Evolutionary conservation across 1,140 invertebrate species (phyloP).

Genomic region (Apis dorsata): DNA sequence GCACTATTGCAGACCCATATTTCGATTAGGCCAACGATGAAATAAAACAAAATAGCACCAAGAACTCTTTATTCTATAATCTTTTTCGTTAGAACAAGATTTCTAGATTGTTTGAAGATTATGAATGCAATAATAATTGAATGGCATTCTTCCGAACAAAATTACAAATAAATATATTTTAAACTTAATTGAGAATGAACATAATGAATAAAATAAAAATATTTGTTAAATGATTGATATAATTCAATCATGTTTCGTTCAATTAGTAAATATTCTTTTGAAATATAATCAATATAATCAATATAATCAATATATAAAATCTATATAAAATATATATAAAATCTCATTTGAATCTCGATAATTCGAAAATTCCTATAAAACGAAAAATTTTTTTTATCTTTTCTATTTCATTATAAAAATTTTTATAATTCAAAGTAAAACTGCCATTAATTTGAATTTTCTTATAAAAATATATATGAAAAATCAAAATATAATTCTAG

Average conservation of each 20-base stretch:
- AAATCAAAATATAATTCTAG: not conserved
- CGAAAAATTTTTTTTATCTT: no score
- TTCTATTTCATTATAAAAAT: no score
- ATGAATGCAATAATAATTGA: slow-evolving; percentile 22
- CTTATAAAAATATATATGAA: not conserved
- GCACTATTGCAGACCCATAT: slow-evolving; percentile 63
- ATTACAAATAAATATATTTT: slow-evolving; percentile 7
- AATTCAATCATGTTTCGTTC: not conserved
- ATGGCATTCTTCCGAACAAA: not conserved
- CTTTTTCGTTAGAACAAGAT: slow-evolving; percentile 43
- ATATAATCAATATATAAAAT: no score
- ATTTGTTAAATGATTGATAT: not conserved
- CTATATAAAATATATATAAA: no score
- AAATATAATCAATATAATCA: no score
- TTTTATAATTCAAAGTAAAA: no score
- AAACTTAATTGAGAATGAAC: not conserved
- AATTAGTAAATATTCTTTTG: not conserved
- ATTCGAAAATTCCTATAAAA: no score
- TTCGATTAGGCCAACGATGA: slow-evolving; percentile 49
- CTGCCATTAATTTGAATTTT: no score
- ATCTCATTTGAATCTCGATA: no score
- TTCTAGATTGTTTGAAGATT: slow-evolving; percentile 47
- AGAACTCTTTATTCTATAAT: slow-evolving; percentile 43
- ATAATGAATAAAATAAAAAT: not conserved
- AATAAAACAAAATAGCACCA: slow-evolving; percentile 60